Evolutionary conservation across 2,888 invertebrate species (phyloP).

Genomic region (Sphaerophoria rueppellii): DNA sequence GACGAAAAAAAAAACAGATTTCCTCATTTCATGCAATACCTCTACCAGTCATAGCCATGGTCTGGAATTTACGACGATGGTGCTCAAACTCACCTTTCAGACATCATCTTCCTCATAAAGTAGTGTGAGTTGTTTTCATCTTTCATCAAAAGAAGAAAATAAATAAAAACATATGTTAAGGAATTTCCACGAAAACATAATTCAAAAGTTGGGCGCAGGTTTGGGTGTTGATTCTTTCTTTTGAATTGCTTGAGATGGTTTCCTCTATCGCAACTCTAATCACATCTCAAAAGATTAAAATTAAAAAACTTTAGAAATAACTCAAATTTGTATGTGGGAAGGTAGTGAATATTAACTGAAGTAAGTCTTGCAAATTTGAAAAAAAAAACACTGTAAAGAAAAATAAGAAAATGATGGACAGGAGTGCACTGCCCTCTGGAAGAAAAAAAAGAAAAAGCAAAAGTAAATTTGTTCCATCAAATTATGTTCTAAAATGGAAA

Average conservation of each 20-base stretch:
- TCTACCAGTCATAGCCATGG: too few relatives aligned
- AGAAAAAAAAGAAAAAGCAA: not conserved
- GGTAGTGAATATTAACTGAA: not conserved
- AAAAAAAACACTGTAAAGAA: not conserved
- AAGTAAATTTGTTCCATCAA: slow-evolving; percentile 3
- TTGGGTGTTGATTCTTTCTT: not conserved
- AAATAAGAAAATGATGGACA: slow-evolving; percentile 2
- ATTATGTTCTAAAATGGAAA: slow-evolving; percentile 24
- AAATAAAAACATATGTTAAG: slow-evolving; percentile 33
- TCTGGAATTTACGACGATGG: not conserved
- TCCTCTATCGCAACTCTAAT: not conserved
- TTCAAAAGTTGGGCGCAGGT: not conserved
- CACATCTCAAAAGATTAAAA: slow-evolving; percentile 48
- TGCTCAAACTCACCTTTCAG: slow-evolving; percentile 45
- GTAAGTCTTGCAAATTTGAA: not conserved
- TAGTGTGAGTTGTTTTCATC: slow-evolving; percentile 60
- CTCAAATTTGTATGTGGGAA: not conserved
- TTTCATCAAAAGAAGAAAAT: slow-evolving; percentile 20
- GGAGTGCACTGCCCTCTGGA: not conserved
- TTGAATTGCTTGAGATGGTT: not conserved
- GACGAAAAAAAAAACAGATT: slow-evolving; percentile 53
- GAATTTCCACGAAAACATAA: slow-evolving; percentile 20
- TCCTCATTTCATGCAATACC: slow-evolving; percentile 44
- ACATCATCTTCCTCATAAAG: slow-evolving; percentile 21
- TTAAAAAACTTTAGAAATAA: slow-evolving; percentile 59